Evolutionary conservation across 2,888 invertebrate genomes (phyloP), one percentile per base, ranked within the genome.

Genomic region (Craniophora ligustri): DNA sequence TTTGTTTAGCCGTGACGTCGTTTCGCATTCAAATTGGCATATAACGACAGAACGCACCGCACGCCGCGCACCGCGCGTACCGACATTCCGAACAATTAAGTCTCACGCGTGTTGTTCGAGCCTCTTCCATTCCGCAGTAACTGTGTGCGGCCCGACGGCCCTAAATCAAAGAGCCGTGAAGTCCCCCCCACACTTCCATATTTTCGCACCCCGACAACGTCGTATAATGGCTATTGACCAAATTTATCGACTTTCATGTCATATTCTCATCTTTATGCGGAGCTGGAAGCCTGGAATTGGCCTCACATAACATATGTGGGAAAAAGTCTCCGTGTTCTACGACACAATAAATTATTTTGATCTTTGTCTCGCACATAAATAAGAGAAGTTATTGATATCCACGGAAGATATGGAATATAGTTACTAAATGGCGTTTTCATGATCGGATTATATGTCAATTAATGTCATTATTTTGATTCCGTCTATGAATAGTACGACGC

Each of bases 151-250:
- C 56, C 53, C 75, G 69, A 59, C 72, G 75, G 75, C 77, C 85
- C 79, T 93, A 93, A 92, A 93, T 93, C 92, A 93, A 88, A 89
- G 84, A 82, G 84, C 86, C 81, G 85, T 82, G 86, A 88, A 88
- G 83, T 85, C 81, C 81, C 85, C 53, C 87, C 84, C 85, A 78
- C 84, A 81, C 88, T 87, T 86, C 89, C 89, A 91, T 91, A 92
- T 92, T 91, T 92, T 91, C 91, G 84, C 91, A 86, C 92, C 86
- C 89, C 87, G 81, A 86, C 88, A 87, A 83, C 86, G 88, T 86
- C 88, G 86, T 89, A 87, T 92, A 92, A 92, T 91, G 84, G 91
- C 91, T 87, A 89, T 91, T 90, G 91, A 89, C 87, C 87, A 89
- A 91, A 92, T 92, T 92, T 91, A 92, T 91, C 85, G 91, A 89